A percentile compares a stretch with the other conserved stretches of the same genome.
Conservation (phyloP, 2,113 vertebrate species). For the Percina caprodes region DNA sequence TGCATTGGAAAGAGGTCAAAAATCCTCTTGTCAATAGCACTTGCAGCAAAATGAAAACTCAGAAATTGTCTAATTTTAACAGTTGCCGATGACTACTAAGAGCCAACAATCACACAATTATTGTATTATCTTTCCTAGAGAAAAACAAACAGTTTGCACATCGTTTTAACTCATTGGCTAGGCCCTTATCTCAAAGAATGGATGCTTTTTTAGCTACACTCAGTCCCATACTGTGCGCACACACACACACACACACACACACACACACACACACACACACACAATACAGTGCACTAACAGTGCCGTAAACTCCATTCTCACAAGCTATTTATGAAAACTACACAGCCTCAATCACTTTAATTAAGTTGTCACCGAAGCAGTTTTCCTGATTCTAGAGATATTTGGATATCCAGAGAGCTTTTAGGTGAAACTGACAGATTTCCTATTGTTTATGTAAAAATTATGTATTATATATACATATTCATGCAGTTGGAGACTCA, state of each 20-base stretch:
- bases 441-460: neutral
- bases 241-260: too few relatives aligned
- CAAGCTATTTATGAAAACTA: neutral
- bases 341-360: neutral
- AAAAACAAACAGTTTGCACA: too few relatives aligned
- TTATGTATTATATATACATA: too few relatives aligned
- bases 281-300: too few relatives aligned
- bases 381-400: neutral
- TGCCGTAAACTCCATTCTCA: too few relatives aligned
- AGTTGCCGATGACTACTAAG: fast-evolving
- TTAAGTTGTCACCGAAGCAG: too few relatives aligned
- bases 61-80: fast-evolving
- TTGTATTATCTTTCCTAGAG: too few relatives aligned
- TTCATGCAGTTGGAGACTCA: neutral
- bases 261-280: too few relatives aligned
- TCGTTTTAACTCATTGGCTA: neutral
- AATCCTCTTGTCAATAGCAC: neutral
- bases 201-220: too few relatives aligned
- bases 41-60: neutral
- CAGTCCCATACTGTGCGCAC: too few relatives aligned
- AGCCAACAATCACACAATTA: neutral
- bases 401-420: too few relatives aligned
- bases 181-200: too few relatives aligned
- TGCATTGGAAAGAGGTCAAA: neutral
- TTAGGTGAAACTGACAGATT: neutral